phyloP scores from a whole-genome alignment of 2,113 vertebrate genomes.

The Toxotes chatareus region DNA sequence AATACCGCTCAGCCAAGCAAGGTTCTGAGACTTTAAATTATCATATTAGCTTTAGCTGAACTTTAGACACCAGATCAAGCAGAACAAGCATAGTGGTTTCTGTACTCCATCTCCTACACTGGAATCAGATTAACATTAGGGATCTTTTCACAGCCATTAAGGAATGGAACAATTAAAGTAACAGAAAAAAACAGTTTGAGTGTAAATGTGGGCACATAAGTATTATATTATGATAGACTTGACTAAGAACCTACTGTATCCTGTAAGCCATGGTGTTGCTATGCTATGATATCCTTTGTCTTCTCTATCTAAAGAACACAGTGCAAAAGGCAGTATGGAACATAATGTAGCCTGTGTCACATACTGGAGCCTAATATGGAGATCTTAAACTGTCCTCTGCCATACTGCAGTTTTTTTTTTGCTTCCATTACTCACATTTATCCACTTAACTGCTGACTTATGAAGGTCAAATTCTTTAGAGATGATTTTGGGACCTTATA shows the following conservation, averaged over 20 bases:
- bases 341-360: not conserved
- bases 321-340: no score
- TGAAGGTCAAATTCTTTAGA: not conserved
- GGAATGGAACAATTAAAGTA: not conserved
- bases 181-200: not conserved
- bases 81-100: no score
- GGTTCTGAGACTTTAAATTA: no score
- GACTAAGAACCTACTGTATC: no score
- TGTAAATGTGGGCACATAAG: not conserved
- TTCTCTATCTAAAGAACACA: no score
- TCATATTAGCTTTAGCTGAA: no score
- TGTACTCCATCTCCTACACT: not conserved
- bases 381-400: not conserved
- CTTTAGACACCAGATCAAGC: no score
- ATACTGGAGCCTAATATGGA: not conserved
- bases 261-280: not conserved
- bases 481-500: not conserved
- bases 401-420: not conserved
- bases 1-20: not conserved
- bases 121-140: not conserved
- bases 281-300: not conserved
- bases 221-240: not conserved
- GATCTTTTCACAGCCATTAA: not conserved
- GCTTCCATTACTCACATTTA: not conserved
- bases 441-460: not conserved